Conservation (phyloP, 37 sponge, comb jelly and placozoan genomes). For the Eunapius fragilis region DNA sequence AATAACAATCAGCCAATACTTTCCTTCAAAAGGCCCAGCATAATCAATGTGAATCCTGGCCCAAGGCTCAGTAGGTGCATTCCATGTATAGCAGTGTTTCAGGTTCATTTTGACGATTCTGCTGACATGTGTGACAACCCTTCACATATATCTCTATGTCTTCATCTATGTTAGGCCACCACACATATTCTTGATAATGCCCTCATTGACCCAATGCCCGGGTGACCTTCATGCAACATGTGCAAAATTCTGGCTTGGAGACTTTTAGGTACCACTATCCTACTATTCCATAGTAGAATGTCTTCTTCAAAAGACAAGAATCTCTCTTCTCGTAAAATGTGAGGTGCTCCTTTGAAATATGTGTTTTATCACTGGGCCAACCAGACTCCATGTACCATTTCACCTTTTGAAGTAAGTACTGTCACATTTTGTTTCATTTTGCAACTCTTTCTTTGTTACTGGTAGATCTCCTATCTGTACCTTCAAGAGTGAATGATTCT, state of each 20-base stretch:
- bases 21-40: background rate
- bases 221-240: constrained; percentile 13
- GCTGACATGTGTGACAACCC: background rate
- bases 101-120: background rate
- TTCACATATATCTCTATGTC: background rate
- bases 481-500: background rate
- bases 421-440: constrained; percentile 15
- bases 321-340: constrained; percentile 7
- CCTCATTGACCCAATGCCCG: constrained; percentile 5
- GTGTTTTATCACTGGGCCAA: constrained; percentile 10
- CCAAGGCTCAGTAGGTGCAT: background rate
- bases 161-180: background rate
- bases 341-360: background rate
- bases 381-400: constrained; percentile 9
- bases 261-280: constrained; percentile 2
- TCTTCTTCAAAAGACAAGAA: constrained; percentile 7
- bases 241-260: background rate
- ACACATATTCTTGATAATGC: background rate
- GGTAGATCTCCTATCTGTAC: background rate
- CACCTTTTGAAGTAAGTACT: constrained; percentile 2
- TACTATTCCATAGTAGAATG: background rate
- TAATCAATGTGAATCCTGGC: background rate
- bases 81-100: background rate
- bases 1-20: background rate
- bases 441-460: background rate